Conservation (phyloP, 2,113 vertebrate species). For the Zeus faber region DNA sequence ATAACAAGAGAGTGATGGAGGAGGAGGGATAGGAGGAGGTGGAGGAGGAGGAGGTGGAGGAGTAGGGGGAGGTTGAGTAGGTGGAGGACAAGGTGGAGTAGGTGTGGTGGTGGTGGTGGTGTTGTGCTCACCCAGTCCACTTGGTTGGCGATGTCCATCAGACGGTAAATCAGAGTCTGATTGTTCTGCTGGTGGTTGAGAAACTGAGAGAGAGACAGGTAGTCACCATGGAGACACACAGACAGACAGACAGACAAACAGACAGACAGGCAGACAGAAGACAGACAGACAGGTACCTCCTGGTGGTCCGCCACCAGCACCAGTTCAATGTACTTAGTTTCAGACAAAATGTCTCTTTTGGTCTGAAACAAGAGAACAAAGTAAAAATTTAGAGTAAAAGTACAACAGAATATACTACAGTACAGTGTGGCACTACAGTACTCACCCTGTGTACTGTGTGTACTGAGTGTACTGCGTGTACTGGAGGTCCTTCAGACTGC, state of each 20-base stretch:
- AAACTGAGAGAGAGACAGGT: slow-evolving; percentile 40
- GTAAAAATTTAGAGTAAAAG: not conserved
- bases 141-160: slow-evolving; percentile 85
- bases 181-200: slow-evolving; percentile 74
- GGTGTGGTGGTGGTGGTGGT: too few species aligned
- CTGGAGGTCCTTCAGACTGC: slow-evolving; percentile 32
- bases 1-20: not conserved
- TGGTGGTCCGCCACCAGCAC: slow-evolving; percentile 88
- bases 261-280: not conserved
- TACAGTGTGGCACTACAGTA: not conserved
- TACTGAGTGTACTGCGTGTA: slow-evolving; percentile 19
- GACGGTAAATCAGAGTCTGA: slow-evolving; percentile 75
- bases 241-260: not conserved
- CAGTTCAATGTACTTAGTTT: slow-evolving; percentile 86
- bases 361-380: slow-evolving; percentile 44
- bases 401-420: not conserved
- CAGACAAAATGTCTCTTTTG: slow-evolving; percentile 75
- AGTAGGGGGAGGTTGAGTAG: not conserved
- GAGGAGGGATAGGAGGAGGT: not conserved
- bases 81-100: not conserved
- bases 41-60: not conserved
- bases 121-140: slow-evolving; percentile 83
- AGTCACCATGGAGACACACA: not conserved
- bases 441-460: slow-evolving; percentile 65
- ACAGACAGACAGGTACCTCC: slow-evolving; percentile 71